Evolutionary conservation across 2,797 vertebrate genomes (phyloP).

Genomic region (Cuculus canorus): DNA sequence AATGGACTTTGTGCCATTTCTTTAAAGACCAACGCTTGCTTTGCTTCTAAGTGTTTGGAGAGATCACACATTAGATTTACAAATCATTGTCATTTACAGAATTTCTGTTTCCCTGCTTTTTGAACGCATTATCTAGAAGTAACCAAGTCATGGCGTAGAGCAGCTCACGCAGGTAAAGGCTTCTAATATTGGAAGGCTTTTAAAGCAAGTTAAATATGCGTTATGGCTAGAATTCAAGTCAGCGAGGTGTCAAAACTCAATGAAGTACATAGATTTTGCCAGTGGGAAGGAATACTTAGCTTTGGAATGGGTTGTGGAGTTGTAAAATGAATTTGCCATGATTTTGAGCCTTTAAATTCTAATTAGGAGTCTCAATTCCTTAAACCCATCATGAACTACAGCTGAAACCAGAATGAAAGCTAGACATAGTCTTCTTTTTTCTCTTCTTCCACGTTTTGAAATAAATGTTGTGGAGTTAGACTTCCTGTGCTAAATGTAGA

Average conservation of each 20-base stretch:
- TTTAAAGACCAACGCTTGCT: not conserved
- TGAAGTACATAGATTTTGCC: not conserved
- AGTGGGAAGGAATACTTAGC: not conserved
- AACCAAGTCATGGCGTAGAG: not conserved
- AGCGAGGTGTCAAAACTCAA: not conserved
- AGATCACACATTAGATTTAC: not conserved
- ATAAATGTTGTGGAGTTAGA: slow-evolving; percentile 44
- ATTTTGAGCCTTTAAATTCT: not conserved
- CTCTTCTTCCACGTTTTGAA: slow-evolving; percentile 21
- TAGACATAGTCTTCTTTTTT: slow-evolving; percentile 31
- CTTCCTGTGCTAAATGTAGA: slow-evolving; percentile 62
- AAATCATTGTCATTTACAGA: not conserved
- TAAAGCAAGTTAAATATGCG: not conserved
- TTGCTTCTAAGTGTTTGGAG: not conserved
- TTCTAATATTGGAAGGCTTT: not conserved
- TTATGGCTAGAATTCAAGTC: not conserved
- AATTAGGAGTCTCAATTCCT: not conserved
- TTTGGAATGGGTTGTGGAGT: not conserved
- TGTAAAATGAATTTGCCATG: not conserved
- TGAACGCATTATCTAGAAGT: not conserved
- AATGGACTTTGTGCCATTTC: not conserved
- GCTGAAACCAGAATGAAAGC: slow-evolving; percentile 33
- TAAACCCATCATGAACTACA: not conserved
- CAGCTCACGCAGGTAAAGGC: not conserved
- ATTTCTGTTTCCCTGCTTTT: too few species aligned